Conservation (phyloP, 2,113 vertebrate species). For the Hippocampus comes region DNA sequence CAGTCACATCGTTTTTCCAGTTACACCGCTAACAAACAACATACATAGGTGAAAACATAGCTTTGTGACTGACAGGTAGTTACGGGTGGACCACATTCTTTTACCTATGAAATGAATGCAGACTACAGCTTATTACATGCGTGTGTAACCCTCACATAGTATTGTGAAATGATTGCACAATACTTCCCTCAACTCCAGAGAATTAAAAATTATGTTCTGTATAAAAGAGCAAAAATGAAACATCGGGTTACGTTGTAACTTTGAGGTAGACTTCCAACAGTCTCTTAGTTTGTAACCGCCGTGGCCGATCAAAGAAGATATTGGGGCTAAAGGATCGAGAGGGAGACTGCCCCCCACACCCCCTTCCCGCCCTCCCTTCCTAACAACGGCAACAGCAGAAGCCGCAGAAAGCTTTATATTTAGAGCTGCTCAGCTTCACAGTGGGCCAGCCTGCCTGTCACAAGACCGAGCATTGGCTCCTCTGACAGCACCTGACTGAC, state of each 20-base stretch:
- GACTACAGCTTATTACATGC: background rate
- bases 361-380: background rate
- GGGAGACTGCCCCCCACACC: background rate
- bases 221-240: background rate
- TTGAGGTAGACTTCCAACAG: slow-evolving; percentile 1
- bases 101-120: background rate
- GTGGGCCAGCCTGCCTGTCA: slow-evolving; percentile 58
- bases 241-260: background rate
- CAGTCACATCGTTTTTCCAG: background rate
- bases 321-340: background rate
- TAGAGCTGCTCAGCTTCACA: slow-evolving; percentile 50
- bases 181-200: slow-evolving; percentile 24
- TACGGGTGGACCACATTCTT: background rate
- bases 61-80: background rate
- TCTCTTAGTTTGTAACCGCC: background rate
- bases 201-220: background rate
- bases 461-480: slow-evolving; percentile 58
- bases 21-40: background rate
- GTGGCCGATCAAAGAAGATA: slow-evolving; percentile 1
- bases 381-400: slow-evolving; percentile 38
- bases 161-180: slow-evolving; percentile 45
- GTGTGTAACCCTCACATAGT: background rate
- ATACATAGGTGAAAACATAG: background rate
- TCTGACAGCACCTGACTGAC: slow-evolving; percentile 56
- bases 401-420: slow-evolving; percentile 56